Base-by-base conservation (phyloP, 2,888 invertebrate genomes). In the Cheilosia variabilis region DNA sequence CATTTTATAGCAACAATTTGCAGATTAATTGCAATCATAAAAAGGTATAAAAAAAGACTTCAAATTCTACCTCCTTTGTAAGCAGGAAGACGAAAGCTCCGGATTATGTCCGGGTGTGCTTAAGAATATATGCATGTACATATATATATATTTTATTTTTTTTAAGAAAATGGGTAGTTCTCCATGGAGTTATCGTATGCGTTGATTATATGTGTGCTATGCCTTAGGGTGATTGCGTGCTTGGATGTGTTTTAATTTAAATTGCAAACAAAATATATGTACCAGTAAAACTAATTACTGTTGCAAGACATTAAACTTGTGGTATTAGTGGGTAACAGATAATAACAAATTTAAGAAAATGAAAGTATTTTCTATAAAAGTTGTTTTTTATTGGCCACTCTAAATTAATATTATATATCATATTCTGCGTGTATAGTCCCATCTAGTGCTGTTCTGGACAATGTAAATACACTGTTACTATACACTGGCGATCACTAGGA, bases 1-100 rank as follows among this genome's bases (percentile, higher is more conserved):
- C 63, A 71, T 78, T 78, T 78, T 78, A 78, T 63, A 71, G 69
- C 55, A 78, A 71, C 69, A 71, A 78, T 63, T 78, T 78, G 78
- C 78, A 71, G 63, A 71, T 55, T 63, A 78, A 69, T 71, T 77
- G 55, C 78, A 63, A 50, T 63, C 41, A 55, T 55, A 78, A 62
- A 68, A 68, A 31, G 22, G 52, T 24, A 34, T n/a, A 52, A 34
- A 73, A 78, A 50, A 55, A 17, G 17, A 31, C 13, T 43, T 17
- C 2, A 41, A 7, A n/a, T 6, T 43, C 9, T 41, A 7, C 43
- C 19, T 17, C 37, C 27, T 68, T n/a, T 34, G 22, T 37, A 37
- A 55, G 9, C n/a, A 27, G 50, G 41, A 57, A 37, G 69, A 58
- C 47, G 17, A 27, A 72, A 60, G 71, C 52, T 52, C 45, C 2